Conservation (phyloP, 1,140 invertebrate genomes). For the Drosophila parvula region DNA sequence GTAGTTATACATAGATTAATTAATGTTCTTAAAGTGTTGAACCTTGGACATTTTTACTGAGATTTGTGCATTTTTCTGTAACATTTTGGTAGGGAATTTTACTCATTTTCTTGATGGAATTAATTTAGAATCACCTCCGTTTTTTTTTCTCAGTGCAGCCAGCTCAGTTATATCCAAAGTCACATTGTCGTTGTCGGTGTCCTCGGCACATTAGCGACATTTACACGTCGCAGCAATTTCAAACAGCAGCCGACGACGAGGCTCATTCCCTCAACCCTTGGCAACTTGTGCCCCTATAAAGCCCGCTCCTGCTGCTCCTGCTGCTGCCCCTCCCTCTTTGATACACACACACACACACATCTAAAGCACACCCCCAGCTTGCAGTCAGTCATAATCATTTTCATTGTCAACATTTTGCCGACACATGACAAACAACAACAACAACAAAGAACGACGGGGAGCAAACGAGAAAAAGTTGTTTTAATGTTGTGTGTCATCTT, state of each 20-base stretch:
- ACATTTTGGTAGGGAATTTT: not conserved
- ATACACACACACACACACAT: conserved; percentile 5
- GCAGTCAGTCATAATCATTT: conserved; percentile 78
- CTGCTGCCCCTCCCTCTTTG: not conserved
- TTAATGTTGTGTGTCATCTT: conserved; percentile 50
- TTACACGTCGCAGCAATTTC: conserved; percentile 82
- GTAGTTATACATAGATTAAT: no score
- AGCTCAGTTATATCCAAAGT: conserved; percentile 19
- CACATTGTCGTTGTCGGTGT: conserved; percentile 36
- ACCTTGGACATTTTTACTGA: no score
- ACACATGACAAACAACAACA: conserved; percentile 66
- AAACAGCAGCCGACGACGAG: conserved; percentile 75
- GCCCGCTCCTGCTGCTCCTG: not conserved
- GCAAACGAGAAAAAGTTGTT: conserved; percentile 52
- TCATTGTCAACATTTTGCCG: conserved; percentile 78
- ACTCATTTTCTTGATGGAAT: not conserved
- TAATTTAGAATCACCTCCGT: not conserved
- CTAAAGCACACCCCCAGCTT: conserved; percentile 30
- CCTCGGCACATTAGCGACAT: conserved; percentile 76
- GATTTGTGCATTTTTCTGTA: not conserved
- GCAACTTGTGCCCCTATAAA: conserved; percentile 17
- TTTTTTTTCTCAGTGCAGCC: conserved; percentile 13
- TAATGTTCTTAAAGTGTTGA: no score
- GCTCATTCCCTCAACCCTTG: conserved; percentile 18
- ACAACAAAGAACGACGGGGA: conserved; percentile 24